Conservation (phyloP, 2,113 vertebrate genomes). For the Verasper variegatus region DNA sequence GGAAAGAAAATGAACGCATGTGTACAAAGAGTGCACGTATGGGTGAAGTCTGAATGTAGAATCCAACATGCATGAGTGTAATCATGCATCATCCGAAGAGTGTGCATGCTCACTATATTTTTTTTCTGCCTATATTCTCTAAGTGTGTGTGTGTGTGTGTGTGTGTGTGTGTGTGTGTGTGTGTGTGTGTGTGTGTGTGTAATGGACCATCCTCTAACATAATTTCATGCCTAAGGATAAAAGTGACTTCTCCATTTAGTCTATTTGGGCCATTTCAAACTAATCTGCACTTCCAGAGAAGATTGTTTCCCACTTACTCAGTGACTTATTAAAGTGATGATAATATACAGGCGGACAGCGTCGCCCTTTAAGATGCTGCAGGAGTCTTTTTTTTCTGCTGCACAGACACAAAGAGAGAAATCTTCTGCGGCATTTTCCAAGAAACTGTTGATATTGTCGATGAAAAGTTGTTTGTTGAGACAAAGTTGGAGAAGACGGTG, state of each 20-base stretch:
- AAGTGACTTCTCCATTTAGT: conserved; percentile 64
- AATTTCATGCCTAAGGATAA: conserved; percentile 67
- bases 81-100: neutral
- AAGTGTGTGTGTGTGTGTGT: conserved; percentile 8
- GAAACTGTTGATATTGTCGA: neutral
- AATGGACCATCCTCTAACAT: conserved; percentile 62
- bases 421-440: neutral
- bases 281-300: conserved; percentile 44
- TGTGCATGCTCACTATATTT: conserved; percentile 1
- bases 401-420: neutral
- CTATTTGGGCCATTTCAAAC: conserved; percentile 48
- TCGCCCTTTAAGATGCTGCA: conserved; percentile 5
- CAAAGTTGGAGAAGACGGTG: too few species aligned
- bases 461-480: neutral
- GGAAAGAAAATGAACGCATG: neutral
- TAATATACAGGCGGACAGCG: conserved; percentile 21
- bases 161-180: neutral
- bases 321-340: conserved; percentile 52
- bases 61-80: neutral
- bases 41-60: neutral
- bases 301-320: conserved; percentile 54
- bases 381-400: conserved; percentile 4
- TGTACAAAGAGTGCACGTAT: neutral
- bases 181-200: conserved; percentile 49
- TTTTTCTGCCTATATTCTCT: too few species aligned